Percentiles rank a stretch among this genome's conserved stretches.
phyloP scores from a whole-genome alignment of 2,888 invertebrate species.

The Dasysyrphus albostriatus region DNA sequence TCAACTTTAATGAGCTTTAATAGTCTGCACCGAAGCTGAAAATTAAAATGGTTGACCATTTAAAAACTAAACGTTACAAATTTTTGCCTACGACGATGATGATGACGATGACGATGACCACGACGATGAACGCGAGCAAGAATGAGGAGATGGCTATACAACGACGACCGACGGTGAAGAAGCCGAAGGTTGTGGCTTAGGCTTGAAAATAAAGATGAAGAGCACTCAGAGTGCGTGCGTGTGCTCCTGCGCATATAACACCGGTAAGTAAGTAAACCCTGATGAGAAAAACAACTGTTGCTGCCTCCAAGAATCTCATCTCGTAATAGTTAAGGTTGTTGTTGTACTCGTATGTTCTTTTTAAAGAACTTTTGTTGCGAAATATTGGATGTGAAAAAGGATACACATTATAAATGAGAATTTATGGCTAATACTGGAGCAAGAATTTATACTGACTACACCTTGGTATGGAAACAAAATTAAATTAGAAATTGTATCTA shows the following conservation, averaged over 20 bases:
- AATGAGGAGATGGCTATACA: background rate
- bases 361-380: background rate
- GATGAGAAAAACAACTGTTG: background rate
- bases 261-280: conserved; percentile 14
- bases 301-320: background rate
- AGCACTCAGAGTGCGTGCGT: conserved; percentile 37
- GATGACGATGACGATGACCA: background rate
- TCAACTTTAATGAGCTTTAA: conserved; percentile 80
- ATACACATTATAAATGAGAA: conserved; percentile 55
- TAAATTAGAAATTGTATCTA: conserved; percentile 50
- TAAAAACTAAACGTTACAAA: conserved; percentile 75
- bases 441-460: conserved; percentile 28
- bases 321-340: background rate
- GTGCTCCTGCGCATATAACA: conserved; percentile 46
- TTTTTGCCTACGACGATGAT: conserved; percentile 68
- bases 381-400: conserved; percentile 40
- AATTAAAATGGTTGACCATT: conserved; percentile 78
- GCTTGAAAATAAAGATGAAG: conserved; percentile 14
- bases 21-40: conserved; percentile 78
- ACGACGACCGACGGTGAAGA: background rate
- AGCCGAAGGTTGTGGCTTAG: conserved; percentile 21
- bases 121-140: background rate
- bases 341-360: background rate
- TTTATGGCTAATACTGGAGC: conserved; percentile 35
- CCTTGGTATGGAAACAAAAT: background rate